A percentile compares a stretch with the other conserved stretches of the same genome.
These are phyloP conservation scores for Phyto melanocephala DNA, from an alignment of 2,888 invertebrate species.

Conservation along the genomic window DNA sequence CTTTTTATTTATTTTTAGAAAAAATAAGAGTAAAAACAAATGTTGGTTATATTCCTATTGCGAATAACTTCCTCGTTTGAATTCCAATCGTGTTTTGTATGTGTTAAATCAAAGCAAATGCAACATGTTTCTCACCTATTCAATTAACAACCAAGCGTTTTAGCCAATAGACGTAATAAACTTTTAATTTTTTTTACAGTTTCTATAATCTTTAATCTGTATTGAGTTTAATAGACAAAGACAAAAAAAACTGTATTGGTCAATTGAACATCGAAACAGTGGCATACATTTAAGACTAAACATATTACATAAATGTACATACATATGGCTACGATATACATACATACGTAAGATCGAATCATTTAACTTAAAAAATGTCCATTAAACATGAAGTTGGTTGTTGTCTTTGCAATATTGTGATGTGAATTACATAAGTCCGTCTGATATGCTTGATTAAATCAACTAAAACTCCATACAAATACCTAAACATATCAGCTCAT, in stretches of 20 bases:
- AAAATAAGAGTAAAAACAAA: neutral
- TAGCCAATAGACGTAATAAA: conserved; percentile 19
- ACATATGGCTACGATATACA: too few species aligned
- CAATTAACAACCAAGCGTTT: conserved; percentile 8
- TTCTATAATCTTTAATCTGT: conserved; percentile 32
- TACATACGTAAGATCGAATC: neutral
- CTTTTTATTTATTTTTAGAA: too few species aligned
- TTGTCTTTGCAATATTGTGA: conserved; percentile 21
- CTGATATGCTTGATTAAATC: conserved; percentile 43
- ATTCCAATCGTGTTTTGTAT: conserved; percentile 2
- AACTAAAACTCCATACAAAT: conserved; percentile 34
- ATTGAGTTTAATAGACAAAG: neutral
- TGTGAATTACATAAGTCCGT: conserved; percentile 20
- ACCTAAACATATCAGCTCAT: conserved; percentile 24
- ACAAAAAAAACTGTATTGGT: neutral
- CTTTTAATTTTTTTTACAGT: conserved; percentile 31
- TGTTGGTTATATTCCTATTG: too few species aligned
- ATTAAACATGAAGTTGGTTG: conserved; percentile 37
- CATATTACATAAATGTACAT: conserved; percentile 27
- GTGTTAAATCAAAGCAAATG: conserved; percentile 5
- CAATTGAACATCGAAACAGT: conserved; percentile 17
- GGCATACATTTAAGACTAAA: conserved; percentile 33
- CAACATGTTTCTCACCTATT: conserved; percentile 45
- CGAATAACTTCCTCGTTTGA: neutral
- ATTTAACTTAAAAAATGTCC: conserved; percentile 22